Base-by-base conservation (phyloP, 2,888 invertebrate genomes). In the Chloroclystis v-ata region DNA sequence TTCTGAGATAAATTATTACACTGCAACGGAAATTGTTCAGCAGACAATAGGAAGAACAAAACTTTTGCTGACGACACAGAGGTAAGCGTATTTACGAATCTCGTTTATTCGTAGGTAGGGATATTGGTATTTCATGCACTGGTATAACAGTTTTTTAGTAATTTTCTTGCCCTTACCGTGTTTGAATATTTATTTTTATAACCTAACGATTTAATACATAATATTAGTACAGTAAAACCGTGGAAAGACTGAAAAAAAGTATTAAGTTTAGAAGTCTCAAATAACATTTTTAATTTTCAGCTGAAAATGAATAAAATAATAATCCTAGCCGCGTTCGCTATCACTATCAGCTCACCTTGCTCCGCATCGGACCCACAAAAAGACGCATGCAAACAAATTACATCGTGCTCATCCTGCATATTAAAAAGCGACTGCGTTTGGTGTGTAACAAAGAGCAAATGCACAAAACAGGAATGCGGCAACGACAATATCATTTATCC, bases 401-500 rank as follows among this genome's bases (percentile, higher is more conserved):
- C 60, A 6, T 79, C 82, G 4, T 82, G 82, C 51, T 61, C 72
- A 0, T 59, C 67, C 3, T 83, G 82, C 43, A 63, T 83, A 46
- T 53, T 61, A 9, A 68, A 72, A 46, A 71, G 57, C 47, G 61
- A 56, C 37, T 84, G 82, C 50, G 69, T 70, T 2, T 83, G 82
- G 81, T 82, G 82, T 43, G 78, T 82, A n/a, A 77, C 75, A 16
- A 81, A 82, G 54, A 80, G 75, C 57, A 67, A 69, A 53, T 82
- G 83, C 45, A 79, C 81, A 1, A 71, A 72, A 47, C 73, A 80
- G 48, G 66, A 70, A 37, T 82, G 82, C 49, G 82, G 80, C 7
- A 79, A 79, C 51, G 82, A 81, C 59, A 82, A 81, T 50, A 65
- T 78, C n/a, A 81, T 83, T 51, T 80, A 69, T 57, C 75, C 82